Percentiles rank a stretch among this genome's conserved stretches.
phyloP scores from a whole-genome alignment of 2,888 invertebrate genomes.

The Cryptocheilus praepositus region DNA sequence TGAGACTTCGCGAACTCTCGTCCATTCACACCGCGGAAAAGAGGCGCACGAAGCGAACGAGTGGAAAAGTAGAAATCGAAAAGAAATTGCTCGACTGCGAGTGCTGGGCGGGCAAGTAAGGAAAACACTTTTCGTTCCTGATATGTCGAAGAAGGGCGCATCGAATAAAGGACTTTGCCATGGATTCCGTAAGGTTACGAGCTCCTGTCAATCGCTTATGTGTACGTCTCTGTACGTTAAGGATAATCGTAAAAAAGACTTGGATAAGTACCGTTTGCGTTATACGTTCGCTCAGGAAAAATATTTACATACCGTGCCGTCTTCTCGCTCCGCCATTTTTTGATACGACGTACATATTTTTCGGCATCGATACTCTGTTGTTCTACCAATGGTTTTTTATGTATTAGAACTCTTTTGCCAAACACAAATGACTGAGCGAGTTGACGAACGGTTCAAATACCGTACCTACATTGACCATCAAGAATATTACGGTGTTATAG shows the following conservation, averaged over 20 bases:
- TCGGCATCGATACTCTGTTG: no score
- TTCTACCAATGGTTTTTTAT: no score
- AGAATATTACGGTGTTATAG: background rate
- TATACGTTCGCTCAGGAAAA: no score
- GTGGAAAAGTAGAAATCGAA: slow-evolving; percentile 7
- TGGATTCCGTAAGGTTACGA: background rate
- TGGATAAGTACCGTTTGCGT: no score
- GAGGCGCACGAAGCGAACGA: slow-evolving; percentile 27
- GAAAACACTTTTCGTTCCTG: slow-evolving; percentile 51
- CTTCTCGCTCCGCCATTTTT: no score
- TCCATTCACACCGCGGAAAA: slow-evolving; percentile 2
- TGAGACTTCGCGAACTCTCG: background rate
- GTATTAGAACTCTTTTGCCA: no score
- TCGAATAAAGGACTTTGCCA: slow-evolving; percentile 30
- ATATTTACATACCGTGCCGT: no score
- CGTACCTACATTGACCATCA: slow-evolving; percentile 2
- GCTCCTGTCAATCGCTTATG: background rate
- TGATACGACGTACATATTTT: no score
- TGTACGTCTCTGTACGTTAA: background rate
- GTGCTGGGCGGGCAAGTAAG: slow-evolving; percentile 10
- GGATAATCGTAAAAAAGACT: no score
- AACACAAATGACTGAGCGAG: no score
- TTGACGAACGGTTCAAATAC: background rate
- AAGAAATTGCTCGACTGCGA: slow-evolving; percentile 12
- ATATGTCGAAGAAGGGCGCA: slow-evolving; percentile 67